phyloP scores from a whole-genome alignment of 2,113 vertebrate species.

The Machaerirhynchus nigripectus region DNA sequence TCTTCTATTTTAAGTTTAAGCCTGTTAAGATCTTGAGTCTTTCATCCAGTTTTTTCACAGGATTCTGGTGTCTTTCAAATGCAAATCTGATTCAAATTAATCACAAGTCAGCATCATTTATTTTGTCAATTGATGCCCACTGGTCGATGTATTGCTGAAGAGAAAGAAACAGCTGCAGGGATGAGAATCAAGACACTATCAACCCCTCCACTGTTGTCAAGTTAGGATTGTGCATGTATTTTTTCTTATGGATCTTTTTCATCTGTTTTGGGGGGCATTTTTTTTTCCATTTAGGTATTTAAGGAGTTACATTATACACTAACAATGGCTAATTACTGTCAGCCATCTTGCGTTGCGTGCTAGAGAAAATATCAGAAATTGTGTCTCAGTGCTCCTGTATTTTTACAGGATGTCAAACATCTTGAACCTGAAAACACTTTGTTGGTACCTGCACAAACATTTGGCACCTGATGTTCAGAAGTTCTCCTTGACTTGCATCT shows the following conservation, averaged over 20 bases:
- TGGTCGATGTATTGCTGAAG: neutral
- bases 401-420: too few relatives aligned
- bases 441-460: neutral
- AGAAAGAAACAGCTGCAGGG: conserved; percentile 33
- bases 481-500: neutral
- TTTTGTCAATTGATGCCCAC: conserved; percentile 31
- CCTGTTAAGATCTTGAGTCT: neutral
- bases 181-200: neutral
- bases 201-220: neutral
- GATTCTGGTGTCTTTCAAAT: conserved; percentile 26
- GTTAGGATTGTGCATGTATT: neutral
- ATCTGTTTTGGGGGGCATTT: neutral
- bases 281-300: neutral
- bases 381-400: neutral
- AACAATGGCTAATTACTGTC: neutral
- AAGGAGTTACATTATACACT: neutral
- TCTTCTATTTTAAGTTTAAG: neutral
- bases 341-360: neutral
- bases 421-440: neutral
- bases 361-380: neutral
- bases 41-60: conserved; percentile 5
- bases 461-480: neutral
- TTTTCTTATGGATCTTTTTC: neutral
- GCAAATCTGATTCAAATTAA: conserved; percentile 41
- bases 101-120: neutral